Conservation (phyloP, 2,113 vertebrate genomes). For the Hemiscyllium ocellatum region DNA sequence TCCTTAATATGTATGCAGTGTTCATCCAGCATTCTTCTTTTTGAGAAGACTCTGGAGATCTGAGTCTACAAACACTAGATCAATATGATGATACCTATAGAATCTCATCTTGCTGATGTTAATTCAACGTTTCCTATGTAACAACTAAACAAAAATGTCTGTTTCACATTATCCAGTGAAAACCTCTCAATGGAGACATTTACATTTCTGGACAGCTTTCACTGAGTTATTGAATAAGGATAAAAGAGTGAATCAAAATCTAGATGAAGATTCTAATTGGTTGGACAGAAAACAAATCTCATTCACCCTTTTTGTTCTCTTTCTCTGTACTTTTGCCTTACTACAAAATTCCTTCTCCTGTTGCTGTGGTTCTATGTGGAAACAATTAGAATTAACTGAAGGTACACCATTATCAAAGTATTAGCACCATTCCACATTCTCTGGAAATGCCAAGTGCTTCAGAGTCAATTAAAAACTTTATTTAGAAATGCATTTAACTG, state of each 20-base stretch:
- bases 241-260: neutral
- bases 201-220: neutral
- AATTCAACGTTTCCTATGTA: neutral
- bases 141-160: neutral
- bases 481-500: neutral
- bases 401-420: too few relatives aligned
- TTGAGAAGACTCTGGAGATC: neutral
- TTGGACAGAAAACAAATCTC: neutral
- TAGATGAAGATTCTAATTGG: neutral
- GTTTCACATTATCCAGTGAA: neutral
- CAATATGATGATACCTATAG: neutral
- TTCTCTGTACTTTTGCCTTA: neutral
- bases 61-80: neutral
- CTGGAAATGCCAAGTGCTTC: neutral
- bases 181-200: neutral
- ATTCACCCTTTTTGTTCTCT: neutral
- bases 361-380: too few relatives aligned
- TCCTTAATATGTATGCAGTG: neutral
- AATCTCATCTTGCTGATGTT: neutral
- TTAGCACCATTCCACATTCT: neutral
- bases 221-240: neutral
- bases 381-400: neutral
- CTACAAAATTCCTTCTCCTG: neutral
- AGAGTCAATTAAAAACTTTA: neutral
- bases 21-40: neutral